Base-by-base conservation (phyloP, 2,797 vertebrate species). In the Steatocranus sp. region DNA sequence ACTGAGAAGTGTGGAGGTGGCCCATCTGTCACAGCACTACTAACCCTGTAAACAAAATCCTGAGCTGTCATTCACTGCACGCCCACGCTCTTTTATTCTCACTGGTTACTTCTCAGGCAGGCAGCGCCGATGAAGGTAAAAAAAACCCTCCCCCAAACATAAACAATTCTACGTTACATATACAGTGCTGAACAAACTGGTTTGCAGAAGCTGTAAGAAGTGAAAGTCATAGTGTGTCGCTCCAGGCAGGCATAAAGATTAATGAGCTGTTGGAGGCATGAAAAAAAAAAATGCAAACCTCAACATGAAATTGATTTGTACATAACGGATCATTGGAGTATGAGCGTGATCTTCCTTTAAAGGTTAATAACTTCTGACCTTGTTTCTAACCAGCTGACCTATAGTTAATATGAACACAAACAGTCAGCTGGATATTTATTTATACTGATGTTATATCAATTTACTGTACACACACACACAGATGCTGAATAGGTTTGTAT, bases 11-110 rank as follows among this genome's bases (percentile, higher is more conserved):
- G 92, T 89, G 94, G 91, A 93, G 93, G 92, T 92, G 88, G 89
- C 86, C 93, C 93, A 94, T 93, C 93, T 95, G 93, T 91, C 91
- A 89, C 84, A 77, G 75, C 87, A 68, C 75, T 51, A 54, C 81
- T 80, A 83, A 83, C 88, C 85, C 86, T 74, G 86, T 81, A 91
- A 93, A 92, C 88, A 92, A 34, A 92, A 93, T 91, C 92, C 92
- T 86, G 48, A 86, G 91, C 90, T 90, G 91, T 91, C 92, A 82
- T 87, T 93, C 92, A 89, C 87, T n/a, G 89, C 89, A 12, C 80
- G 78, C 89, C 83, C 86, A 83, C 86, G 6, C 81, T 80, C 63
- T 77, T 58, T 58, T 32, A 78, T 90, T 54, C 80, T 76, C 53
- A 8, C 56, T 25, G 46, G 83, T 75, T 34, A 53, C 86, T 77